phyloP scores from a whole-genome alignment of 2,797 vertebrate genomes.

The Eutrigla gurnardus region DNA sequence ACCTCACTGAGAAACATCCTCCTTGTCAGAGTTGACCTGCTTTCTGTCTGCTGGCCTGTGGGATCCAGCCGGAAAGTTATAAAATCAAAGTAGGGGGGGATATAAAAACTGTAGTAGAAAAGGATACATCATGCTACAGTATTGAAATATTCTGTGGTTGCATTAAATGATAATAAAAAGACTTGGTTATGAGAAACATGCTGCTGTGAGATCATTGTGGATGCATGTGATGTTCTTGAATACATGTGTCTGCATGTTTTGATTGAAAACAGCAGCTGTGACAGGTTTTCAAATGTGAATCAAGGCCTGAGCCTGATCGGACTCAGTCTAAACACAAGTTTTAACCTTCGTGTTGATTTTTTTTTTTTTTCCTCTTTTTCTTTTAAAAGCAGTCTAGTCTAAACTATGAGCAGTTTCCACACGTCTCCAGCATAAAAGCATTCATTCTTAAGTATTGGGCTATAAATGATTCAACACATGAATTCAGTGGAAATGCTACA shows the following conservation, averaged over 20 bases:
- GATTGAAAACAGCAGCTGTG: background rate
- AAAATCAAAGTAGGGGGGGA: conserved; percentile 7
- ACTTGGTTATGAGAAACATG: too few species aligned
- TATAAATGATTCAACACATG: background rate
- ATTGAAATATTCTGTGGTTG: background rate
- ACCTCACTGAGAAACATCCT: conserved; percentile 50
- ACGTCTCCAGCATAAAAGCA: background rate
- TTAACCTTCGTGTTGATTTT: background rate
- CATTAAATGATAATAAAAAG: background rate
- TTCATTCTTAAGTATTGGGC: background rate
- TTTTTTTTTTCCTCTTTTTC: background rate
- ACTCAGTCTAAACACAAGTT: conserved; percentile 31
- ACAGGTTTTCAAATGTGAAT: background rate
- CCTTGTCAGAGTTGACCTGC: conserved; percentile 30
- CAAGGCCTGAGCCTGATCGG: conserved; percentile 21
- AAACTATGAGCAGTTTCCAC: background rate
- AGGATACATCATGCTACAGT: background rate
- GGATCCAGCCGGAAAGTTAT: conserved; percentile 25
- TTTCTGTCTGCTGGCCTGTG: conserved; percentile 42
- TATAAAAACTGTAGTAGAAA: background rate
- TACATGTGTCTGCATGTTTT: background rate
- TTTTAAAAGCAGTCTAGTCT: background rate
- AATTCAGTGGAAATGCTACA: background rate
- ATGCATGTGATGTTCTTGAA: background rate
- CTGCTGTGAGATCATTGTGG: background rate